These are phyloP conservation scores for Lepilemur ruficaudatus DNA, from an alignment of 2,797 vertebrate species.

Conservation along the genomic window DNA sequence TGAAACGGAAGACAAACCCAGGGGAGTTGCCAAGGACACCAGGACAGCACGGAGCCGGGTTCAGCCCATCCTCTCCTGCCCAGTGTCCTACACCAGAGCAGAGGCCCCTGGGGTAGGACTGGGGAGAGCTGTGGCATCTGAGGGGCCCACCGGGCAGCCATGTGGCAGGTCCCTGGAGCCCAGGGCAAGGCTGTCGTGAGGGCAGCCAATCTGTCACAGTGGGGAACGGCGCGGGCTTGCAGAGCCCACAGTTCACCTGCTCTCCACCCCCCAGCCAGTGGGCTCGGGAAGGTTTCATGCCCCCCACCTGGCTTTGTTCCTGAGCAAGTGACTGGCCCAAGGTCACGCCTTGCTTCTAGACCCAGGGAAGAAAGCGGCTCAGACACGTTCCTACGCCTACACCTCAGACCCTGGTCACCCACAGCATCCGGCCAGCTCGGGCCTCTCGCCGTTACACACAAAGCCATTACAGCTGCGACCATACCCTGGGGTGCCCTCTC, in stretches of 20 bases:
- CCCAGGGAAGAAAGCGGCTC: neutral
- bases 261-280: neutral
- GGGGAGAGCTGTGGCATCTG: neutral
- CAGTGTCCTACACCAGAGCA: neutral
- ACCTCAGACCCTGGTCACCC: neutral
- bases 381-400: neutral
- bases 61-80: neutral
- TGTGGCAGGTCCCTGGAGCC: neutral
- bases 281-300: neutral
- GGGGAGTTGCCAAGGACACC: neutral
- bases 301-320: neutral
- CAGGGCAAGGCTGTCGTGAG: fast-evolving
- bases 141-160: neutral
- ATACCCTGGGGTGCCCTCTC: fast-evolving
- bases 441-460: neutral
- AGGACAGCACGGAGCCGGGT: neutral
- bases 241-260: neutral
- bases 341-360: neutral
- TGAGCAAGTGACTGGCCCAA: slow-evolving; percentile 28
- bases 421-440: too few relatives aligned
- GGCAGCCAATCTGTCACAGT: neutral
- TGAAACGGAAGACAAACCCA: neutral
- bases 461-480: neutral
- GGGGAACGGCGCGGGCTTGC: neutral
- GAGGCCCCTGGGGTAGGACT: neutral